Base-by-base conservation (phyloP, 2,797 vertebrate species). In the Gastrophryne carolinensis region DNA sequence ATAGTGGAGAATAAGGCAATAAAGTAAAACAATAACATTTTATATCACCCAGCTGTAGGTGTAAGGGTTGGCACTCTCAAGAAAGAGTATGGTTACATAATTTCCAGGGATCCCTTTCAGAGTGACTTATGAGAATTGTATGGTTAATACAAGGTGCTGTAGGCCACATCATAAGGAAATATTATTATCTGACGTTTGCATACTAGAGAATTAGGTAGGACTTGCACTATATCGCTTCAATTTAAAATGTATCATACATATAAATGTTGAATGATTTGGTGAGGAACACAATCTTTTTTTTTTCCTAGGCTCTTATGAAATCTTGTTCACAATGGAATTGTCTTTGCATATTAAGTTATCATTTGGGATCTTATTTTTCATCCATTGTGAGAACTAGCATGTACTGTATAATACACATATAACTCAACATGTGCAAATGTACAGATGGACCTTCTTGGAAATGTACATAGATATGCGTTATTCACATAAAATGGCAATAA, bases 401-500 rank as follows among this genome's bases (percentile, higher is more conserved):
- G 53, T 82, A 80, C 80, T 83, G 78, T 41, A 41, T 52, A 69
- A 69, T 56, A 57, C 50, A 54, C 41, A 52, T 56, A 65, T 27
- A 64, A 24, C 30, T 30, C 29, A 64, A 32, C 81, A 78, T 81
- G 82, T 68, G 80, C 80, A 75, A 84, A 86, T 85, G 82, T 83
- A 85, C 77, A 82, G 87, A 88, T 88, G 81, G 84, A 84, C 83
- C 86, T 78, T 79, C 80, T 82, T 82, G 76, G 80, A 82, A 89
- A 89, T 84, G 84, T 86, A 91, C 88, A 90, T 86, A 91, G 84
- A 87, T 64, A 81, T 87, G 88, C 79, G 81, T 83, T 80, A 84
- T 86, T 87, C 89, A 90, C 89, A 89, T 85, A 86, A 87, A 87
- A 91, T 88, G 87, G 88, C 87, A 86, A 84, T 87, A 89, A 83